Evolutionary conservation across 2,797 vertebrate species (phyloP).

Genomic region (Zonotrichia albicollis): DNA sequence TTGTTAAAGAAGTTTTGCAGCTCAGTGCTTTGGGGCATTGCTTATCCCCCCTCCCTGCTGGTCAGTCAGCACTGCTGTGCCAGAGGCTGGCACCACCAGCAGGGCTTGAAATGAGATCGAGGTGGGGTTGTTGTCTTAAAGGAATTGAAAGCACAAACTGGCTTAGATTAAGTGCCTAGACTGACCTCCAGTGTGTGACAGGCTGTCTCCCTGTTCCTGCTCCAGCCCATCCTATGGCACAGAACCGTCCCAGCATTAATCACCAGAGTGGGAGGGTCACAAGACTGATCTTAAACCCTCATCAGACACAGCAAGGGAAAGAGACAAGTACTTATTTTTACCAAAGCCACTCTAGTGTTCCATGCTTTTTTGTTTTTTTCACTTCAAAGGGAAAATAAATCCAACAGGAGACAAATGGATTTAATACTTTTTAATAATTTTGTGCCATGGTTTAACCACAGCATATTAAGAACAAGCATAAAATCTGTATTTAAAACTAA

Average conservation of each 20-base stretch:
- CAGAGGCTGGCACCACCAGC: background rate
- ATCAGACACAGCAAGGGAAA: background rate
- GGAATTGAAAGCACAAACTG: background rate
- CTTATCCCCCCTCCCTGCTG: background rate
- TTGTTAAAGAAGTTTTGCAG: background rate
- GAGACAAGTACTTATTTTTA: background rate
- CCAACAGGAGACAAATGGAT: slow-evolving; percentile 70
- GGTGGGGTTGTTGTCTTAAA: background rate
- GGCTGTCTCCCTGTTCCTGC: background rate
- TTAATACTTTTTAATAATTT: slow-evolving; percentile 93
- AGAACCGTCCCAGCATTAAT: background rate
- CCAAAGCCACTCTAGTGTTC: background rate
- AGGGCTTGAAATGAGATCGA: background rate
- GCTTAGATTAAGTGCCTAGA: background rate
- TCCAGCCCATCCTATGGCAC: background rate
- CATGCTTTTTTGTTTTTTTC: background rate
- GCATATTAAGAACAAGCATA: slow-evolving; percentile 93
- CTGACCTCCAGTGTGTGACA: background rate
- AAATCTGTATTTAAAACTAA: slow-evolving; percentile 93
- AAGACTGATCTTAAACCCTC: background rate
- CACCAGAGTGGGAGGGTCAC: background rate
- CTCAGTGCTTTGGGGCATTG: accelerated
- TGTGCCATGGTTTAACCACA: slow-evolving; percentile 90
- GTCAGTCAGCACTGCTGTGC: background rate
- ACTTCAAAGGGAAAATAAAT: background rate